Evolutionary conservation across 1,140 invertebrate genomes (phyloP).

Genomic region (Cotesia typhae): DNA sequence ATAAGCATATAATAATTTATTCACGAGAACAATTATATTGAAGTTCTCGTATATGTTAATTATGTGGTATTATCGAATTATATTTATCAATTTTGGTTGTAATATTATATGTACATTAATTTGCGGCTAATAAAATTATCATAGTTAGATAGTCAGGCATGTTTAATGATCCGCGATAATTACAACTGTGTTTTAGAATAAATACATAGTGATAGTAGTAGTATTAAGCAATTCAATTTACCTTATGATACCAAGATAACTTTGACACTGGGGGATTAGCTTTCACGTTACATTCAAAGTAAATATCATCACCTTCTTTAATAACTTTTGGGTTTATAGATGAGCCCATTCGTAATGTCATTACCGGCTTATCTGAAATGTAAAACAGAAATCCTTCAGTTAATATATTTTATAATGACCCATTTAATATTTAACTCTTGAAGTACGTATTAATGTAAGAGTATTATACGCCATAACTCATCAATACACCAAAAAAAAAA

Average conservation of each 20-base stretch:
- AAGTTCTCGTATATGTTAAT: too few species aligned
- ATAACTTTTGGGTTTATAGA: slow-evolving; percentile 67
- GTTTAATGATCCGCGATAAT: not conserved
- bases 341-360: slow-evolving; percentile 67
- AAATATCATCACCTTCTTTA: slow-evolving; percentile 69
- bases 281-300: slow-evolving; percentile 67
- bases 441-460: too few species aligned
- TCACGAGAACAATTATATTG: too few species aligned
- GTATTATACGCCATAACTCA: too few species aligned
- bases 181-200: not conserved
- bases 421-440: too few species aligned
- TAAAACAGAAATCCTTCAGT: slow-evolving; percentile 7
- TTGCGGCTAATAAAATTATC: too few species aligned
- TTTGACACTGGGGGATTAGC: slow-evolving; percentile 69
- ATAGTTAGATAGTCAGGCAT: too few species aligned
- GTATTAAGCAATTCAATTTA: slow-evolving; percentile 47
- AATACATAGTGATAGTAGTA: slow-evolving; percentile 33
- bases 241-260: slow-evolving; percentile 72
- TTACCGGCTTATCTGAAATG: slow-evolving; percentile 65
- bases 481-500: too few species aligned
- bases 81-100: too few species aligned
- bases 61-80: too few species aligned
- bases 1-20: too few species aligned
- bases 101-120: too few species aligned
- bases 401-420: not conserved